Evolutionary conservation across 2,113 vertebrate genomes (phyloP).

Genomic region (Crypturellus undulatus): DNA sequence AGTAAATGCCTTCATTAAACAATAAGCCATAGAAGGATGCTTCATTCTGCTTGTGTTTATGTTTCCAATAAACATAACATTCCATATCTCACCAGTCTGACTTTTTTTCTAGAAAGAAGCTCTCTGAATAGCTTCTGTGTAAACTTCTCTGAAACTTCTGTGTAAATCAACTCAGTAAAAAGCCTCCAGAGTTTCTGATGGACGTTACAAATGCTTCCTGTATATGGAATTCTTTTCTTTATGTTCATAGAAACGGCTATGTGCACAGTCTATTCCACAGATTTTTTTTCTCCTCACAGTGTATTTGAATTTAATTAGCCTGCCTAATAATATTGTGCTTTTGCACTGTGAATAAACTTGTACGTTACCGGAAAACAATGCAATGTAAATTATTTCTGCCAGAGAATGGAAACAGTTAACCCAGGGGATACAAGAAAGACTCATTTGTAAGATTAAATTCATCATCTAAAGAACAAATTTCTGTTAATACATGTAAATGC

Average conservation of each 20-base stretch:
- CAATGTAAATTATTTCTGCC: not conserved
- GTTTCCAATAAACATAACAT: not conserved
- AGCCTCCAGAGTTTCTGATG: not conserved
- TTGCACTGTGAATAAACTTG: not conserved
- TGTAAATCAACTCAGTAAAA: not conserved
- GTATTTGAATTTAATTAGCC: not conserved
- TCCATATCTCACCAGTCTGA: not conserved
- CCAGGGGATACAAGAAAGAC: not conserved
- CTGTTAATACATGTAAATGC: not conserved
- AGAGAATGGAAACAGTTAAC: not conserved
- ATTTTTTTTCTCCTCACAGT: not conserved
- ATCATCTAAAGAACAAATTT: not conserved
- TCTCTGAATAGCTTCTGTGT: not conserved
- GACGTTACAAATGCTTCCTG: not conserved
- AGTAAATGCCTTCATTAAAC: not conserved
- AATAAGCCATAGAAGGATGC: not conserved
- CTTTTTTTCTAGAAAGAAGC: not conserved
- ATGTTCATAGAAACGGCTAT: not conserved
- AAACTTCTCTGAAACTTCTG: not conserved
- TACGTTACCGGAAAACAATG: not conserved
- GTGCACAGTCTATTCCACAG: not conserved
- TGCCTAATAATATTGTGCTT: not conserved
- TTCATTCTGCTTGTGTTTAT: not conserved
- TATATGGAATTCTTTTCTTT: not conserved
- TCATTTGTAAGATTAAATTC: not conserved